Evolutionary conservation across 2,797 vertebrate species (phyloP).

Genomic region (Limosa lapponica): DNA sequence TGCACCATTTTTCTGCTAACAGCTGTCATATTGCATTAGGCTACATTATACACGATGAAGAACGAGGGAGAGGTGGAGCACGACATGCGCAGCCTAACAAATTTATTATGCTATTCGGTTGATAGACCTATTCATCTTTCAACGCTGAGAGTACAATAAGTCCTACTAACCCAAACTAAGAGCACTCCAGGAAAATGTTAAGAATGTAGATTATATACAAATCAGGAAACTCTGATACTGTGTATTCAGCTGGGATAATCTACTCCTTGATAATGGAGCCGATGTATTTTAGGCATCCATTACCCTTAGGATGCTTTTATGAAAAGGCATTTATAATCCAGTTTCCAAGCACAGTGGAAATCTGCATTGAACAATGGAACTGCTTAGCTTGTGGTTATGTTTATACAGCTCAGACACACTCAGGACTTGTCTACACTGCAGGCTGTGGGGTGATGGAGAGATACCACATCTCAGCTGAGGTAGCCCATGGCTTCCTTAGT

Average conservation of each 20-base stretch:
- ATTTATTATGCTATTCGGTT: slow-evolving; percentile 62
- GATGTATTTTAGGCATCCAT: slow-evolving; percentile 22
- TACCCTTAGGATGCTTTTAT: slow-evolving; percentile 24
- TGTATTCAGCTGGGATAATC: slow-evolving; percentile 43
- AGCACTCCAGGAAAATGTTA: slow-evolving; percentile 59
- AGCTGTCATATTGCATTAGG: slow-evolving; percentile 63
- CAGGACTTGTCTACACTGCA: slow-evolving; percentile 1
- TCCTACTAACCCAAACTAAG: slow-evolving; percentile 57
- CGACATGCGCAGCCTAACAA: slow-evolving; percentile 24
- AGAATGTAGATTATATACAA: slow-evolving; percentile 49
- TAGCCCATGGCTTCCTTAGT: neutral
- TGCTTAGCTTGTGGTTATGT: slow-evolving; percentile 6
- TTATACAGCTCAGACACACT: neutral
- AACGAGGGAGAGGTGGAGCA: slow-evolving; percentile 40
- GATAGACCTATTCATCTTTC: slow-evolving; percentile 66
- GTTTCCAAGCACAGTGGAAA: neutral
- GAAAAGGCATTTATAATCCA: slow-evolving; percentile 1
- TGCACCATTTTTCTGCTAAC: slow-evolving; percentile 67
- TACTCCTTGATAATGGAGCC: slow-evolving; percentile 21
- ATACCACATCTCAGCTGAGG: neutral
- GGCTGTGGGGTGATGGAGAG: neutral
- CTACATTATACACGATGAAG: slow-evolving; percentile 28
- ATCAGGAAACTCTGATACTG: slow-evolving; percentile 38
- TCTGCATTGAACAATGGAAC: neutral
- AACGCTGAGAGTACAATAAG: slow-evolving; percentile 30